Evolutionary conservation across 2,888 invertebrate genomes (phyloP).

Genomic region (Drosophila lacicola): DNA sequence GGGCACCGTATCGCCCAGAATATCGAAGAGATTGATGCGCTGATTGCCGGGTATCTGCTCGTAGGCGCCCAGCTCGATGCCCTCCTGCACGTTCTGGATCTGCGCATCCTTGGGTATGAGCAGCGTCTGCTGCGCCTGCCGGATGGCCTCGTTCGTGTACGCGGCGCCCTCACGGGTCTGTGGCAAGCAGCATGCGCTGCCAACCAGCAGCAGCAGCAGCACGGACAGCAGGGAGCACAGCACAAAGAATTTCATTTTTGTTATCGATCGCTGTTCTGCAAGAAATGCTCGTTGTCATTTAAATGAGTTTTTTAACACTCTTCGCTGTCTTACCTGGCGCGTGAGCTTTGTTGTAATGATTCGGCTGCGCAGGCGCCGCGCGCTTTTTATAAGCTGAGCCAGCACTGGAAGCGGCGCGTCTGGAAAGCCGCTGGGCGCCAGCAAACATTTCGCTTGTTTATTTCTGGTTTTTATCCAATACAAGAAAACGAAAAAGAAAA

Average conservation of each 20-base stretch:
- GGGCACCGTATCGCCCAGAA: constrained; percentile 93
- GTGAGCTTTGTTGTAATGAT: constrained; percentile 78
- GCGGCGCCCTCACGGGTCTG: constrained; percentile 93
- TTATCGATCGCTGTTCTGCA: constrained; percentile 30
- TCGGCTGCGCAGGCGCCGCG: constrained; percentile 66
- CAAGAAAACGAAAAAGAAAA: constrained; percentile 20
- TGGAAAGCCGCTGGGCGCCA: constrained; percentile 60
- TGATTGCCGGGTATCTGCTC: constrained; percentile 94
- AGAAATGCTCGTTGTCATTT: constrained; percentile 28
- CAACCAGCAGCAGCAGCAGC: constrained; percentile 61
- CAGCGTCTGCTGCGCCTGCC: constrained; percentile 93
- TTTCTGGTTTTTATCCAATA: constrained; percentile 67
- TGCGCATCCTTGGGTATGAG: constrained; percentile 94
- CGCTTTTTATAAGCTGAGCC: constrained; percentile 80
- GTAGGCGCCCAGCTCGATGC: constrained; percentile 93
- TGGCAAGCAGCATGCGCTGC: constrained; percentile 77
- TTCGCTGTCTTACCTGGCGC: constrained; percentile 78
- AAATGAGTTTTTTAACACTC: neutral
- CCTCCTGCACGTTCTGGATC: constrained; percentile 94
- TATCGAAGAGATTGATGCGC: constrained; percentile 92
- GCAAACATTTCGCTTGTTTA: constrained; percentile 53
- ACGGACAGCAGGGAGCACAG: constrained; percentile 72
- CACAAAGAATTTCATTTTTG: constrained; percentile 68
- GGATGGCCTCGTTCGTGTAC: constrained; percentile 94
- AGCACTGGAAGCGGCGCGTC: constrained; percentile 58